These are phyloP conservation scores for Muscidifurax raptorellus DNA, from an alignment of 1,140 invertebrate species.

Conservation along the genomic window DNA sequence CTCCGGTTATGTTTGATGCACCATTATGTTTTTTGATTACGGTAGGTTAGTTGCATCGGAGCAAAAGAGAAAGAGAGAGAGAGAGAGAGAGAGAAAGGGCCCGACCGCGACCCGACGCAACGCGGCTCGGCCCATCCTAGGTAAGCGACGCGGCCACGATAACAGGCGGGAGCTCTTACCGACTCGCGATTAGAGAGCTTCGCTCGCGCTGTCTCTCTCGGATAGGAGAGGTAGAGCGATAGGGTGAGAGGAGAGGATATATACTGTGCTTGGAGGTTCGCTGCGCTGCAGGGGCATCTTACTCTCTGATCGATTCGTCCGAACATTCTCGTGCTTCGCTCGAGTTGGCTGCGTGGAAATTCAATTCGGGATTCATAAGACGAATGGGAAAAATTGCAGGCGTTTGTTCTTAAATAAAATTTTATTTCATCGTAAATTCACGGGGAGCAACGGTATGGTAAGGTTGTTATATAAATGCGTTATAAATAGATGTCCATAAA, in stretches of 20 bases:
- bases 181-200: background rate
- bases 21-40: slow-evolving; percentile 71
- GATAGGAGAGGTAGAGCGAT: background rate
- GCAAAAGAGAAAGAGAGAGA: background rate
- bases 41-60: slow-evolving; percentile 67
- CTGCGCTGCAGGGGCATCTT: background rate
- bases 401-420: slow-evolving; percentile 24
- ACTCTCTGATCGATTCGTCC: background rate
- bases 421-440: slow-evolving; percentile 32
- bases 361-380: too few species aligned
- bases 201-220: background rate
- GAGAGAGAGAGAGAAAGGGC: background rate
- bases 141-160: slow-evolving; percentile 53
- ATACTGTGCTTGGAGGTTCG: background rate
- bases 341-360: too few species aligned
- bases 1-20: slow-evolving; percentile 76
- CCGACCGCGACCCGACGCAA: background rate
- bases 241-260: background rate
- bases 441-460: background rate
- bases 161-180: slow-evolving; percentile 26
- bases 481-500: background rate
- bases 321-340: too few species aligned
- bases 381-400: background rate
- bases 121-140: slow-evolving; percentile 47
- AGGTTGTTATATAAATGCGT: slow-evolving; percentile 19